These are phyloP conservation scores for Enteromius trimaculatus DNA, from an alignment of 2,797 vertebrate species.

Conservation along the genomic window DNA sequence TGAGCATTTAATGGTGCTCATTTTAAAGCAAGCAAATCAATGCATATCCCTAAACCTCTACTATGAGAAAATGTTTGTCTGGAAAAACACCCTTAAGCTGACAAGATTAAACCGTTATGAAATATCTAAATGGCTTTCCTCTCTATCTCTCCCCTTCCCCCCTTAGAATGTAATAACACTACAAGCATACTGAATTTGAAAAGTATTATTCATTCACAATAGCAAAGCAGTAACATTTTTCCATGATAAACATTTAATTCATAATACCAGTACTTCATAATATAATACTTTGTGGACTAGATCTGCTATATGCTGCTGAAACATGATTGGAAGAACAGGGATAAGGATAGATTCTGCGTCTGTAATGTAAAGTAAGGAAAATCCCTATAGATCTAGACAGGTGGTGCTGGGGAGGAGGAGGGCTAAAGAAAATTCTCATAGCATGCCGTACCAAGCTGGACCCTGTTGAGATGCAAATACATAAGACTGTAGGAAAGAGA, in stretches of 20 bases:
- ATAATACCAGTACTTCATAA: not conserved
- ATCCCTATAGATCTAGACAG: not conserved
- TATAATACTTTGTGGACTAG: not conserved
- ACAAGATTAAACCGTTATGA: conserved; percentile 61
- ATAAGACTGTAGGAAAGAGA: not conserved
- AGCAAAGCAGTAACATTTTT: not conserved
- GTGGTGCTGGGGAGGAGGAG: not conserved
- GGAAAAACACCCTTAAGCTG: conserved; percentile 48
- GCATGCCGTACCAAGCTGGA: no score
- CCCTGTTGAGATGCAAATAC: not conserved
- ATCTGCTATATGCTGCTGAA: not conserved
- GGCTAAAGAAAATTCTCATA: not conserved
- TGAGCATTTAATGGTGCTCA: not conserved
- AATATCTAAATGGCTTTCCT: conserved; percentile 53
- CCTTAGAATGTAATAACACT: conserved; percentile 19
- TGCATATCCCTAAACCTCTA: not conserved
- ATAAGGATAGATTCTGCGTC: not conserved
- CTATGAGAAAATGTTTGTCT: conserved; percentile 39
- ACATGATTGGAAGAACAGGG: not conserved
- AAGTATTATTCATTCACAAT: not conserved
- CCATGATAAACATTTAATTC: not conserved
- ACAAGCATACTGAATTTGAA: not conserved
- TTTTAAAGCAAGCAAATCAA: not conserved
- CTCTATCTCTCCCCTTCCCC: conserved; percentile 34
- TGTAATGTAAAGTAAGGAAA: not conserved